Evolutionary conservation across 2,113 vertebrate species (phyloP), one percentile per base, ranked within the genome.

Genomic region (Antechinus stuartii): DNA sequence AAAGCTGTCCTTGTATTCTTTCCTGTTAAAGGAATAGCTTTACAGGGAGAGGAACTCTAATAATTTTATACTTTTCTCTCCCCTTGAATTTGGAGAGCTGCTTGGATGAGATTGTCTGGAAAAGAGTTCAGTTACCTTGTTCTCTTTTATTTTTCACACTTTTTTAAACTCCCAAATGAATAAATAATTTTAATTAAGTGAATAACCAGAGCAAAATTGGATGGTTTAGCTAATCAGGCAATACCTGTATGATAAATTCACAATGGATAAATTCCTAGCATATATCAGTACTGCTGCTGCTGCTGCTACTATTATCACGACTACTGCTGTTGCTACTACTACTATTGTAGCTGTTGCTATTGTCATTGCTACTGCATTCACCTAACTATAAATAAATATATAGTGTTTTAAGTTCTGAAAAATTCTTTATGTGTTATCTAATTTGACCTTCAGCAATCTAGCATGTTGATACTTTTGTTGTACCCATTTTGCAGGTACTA

Each of bases 1-100:
- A 6, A 2, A 49, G 19, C 25, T 94, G 49, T 95, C 94, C 94
- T 90, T 94, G n/a, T 46, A 89, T 53, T 30, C 42, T 92, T 91
- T 46, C n/a, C 22, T 54, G 30, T 49, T 84, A 52, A 50, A 76
- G 92, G 55, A 95, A 91, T 3, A 56, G 0, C 90, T 94, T 24
- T 61, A 52, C n/a, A 22, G 27, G 89, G 89, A 91, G 35, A 93
- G 56, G 61, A 2, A 2, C 42, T 3, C 2, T 91, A 14, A n/a
- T 35, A 14, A 84, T 84, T 42, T 84, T 84, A 16, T n/a, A 90
- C 84, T 91, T 92, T 92, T 46, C 57, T 91, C 93, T n/a, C 16
- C 90, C 25, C 27, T 91, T 35, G 91, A 26, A 8, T n/a, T 49
- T 52, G 56, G n/a, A 56, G 27, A 23, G 50, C 24, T 54, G 8